A percentile compares a stretch with the other conserved stretches of the same genome.
Evolutionary conservation across 2,797 vertebrate genomes (phyloP).

Genomic region (Coendou prehensilis): DNA sequence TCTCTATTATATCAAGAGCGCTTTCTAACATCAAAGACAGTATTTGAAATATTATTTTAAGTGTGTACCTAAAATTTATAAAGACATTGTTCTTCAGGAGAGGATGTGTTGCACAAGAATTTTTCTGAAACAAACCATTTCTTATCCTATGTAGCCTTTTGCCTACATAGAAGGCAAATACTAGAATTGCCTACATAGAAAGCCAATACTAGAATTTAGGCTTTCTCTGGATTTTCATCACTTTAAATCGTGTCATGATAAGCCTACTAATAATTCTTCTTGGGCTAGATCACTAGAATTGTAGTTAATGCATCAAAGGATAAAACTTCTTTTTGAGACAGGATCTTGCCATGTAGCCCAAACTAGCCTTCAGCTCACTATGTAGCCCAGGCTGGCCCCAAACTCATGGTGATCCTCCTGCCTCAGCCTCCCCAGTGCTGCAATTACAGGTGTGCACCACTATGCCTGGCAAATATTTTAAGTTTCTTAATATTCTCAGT

Average conservation of each 20-base stretch:
- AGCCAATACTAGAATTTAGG: neutral
- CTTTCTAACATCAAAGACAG: slow-evolving; percentile 34
- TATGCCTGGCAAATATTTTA: neutral
- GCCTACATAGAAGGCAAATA: too few relatives aligned
- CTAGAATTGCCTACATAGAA: too few relatives aligned
- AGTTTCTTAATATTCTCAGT: neutral
- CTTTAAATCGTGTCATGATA: neutral
- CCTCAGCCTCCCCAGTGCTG: neutral
- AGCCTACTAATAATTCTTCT: slow-evolving; percentile 23
- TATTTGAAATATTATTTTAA: slow-evolving; percentile 37
- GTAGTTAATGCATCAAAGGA: neutral
- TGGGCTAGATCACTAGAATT: neutral
- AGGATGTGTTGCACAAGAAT: neutral
- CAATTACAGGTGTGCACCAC: neutral
- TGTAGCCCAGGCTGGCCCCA: neutral
- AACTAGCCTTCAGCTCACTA: neutral
- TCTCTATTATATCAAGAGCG: neutral
- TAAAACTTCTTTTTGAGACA: neutral
- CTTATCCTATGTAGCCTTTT: neutral
- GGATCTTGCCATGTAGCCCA: neutral
- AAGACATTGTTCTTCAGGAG: neutral
- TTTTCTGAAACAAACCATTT: slow-evolving; percentile 35
- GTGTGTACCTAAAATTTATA: neutral
- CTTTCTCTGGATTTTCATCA: neutral
- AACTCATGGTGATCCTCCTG: neutral